Evolutionary conservation across 2,113 vertebrate genomes (phyloP), one percentile per base, ranked within the genome.

Genomic region (Alaudala cheleensis): DNA sequence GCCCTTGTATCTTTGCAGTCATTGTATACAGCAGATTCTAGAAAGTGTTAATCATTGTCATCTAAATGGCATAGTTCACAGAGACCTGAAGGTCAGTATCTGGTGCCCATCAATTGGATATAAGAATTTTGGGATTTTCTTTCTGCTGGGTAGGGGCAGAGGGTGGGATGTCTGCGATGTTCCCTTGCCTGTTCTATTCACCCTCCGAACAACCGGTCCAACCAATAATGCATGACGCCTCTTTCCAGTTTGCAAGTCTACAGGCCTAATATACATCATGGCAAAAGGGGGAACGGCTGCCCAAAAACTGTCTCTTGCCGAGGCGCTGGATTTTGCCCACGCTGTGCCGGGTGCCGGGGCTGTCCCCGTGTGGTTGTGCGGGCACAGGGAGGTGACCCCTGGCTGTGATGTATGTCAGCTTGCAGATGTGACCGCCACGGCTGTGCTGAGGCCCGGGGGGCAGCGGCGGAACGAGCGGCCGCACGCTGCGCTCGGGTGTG

Each of bases 1-100:
- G 94, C 98, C 98, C 98, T 98, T 98, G 97, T 98, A 97, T 98
- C 98, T 99, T 98, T 98, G 95, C 99, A 99, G 99, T 98, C 99
- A 99, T 98, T 99, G 99, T 98, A 99, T 99, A 98, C 99, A 99
- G 98, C 99, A 99, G 98, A 99, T 99, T 98, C 98, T 99, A 99
- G 99, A 99, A 98, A 99, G 99, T 99, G 99, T 99, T 98, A 99
- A 98, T 99, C 99, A 99, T 98, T 99, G 99, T 98, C 99, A 99
- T 97, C 97, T 98, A 97, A 99, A 98, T 98, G 99, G 98, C 98
- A 99, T 99, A 98, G 99, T 99, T 96, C 99, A 99, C 99, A 99
- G 99, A 98, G 99, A 99, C 98, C 98, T 99, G 97, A 99, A 99
- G 99, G 99, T 99, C 98, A 99, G 99, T 99, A 98, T 98, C 96